Evolutionary conservation across 2,888 invertebrate species (phyloP).

Genomic region (Eupithecia centaureata): DNA sequence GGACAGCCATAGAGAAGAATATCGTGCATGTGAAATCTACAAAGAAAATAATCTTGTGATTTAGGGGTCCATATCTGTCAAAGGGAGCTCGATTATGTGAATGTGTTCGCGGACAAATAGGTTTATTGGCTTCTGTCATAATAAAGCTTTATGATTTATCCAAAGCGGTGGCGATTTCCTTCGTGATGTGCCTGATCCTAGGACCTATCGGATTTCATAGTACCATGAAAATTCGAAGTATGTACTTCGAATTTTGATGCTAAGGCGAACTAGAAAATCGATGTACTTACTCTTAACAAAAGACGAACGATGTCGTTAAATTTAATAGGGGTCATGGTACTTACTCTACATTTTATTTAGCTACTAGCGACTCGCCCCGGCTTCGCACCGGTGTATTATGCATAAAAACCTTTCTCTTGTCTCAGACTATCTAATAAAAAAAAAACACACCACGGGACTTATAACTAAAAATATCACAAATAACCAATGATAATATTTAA

Average conservation of each 20-base stretch:
- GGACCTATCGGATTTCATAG: conserved; percentile 47
- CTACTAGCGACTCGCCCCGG: neutral
- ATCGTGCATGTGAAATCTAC: conserved; percentile 45
- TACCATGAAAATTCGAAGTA: no score
- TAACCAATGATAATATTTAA: neutral
- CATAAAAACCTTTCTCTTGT: no score
- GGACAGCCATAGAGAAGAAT: conserved; percentile 41
- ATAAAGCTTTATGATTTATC: conserved; percentile 75
- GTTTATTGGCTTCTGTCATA: conserved; percentile 76
- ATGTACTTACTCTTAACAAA: neutral
- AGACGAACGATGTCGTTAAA: conserved; percentile 5
- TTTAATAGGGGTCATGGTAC: neutral
- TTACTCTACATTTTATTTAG: conserved; percentile 4
- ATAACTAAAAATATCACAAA: neutral
- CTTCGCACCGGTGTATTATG: no score
- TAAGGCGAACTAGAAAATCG: conserved; percentile 2
- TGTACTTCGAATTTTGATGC: conserved; percentile 23
- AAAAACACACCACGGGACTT: conserved; percentile 3
- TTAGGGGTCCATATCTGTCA: conserved; percentile 75
- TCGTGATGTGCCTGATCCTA: conserved; percentile 54
- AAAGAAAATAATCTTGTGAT: conserved; percentile 74
- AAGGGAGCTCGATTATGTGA: conserved; percentile 71
- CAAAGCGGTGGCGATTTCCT: conserved; percentile 55
- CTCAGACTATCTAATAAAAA: no score
- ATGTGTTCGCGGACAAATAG: conserved; percentile 76